Evolutionary conservation across 2,113 vertebrate genomes (phyloP).

Genomic region (Mugil cephalus): DNA sequence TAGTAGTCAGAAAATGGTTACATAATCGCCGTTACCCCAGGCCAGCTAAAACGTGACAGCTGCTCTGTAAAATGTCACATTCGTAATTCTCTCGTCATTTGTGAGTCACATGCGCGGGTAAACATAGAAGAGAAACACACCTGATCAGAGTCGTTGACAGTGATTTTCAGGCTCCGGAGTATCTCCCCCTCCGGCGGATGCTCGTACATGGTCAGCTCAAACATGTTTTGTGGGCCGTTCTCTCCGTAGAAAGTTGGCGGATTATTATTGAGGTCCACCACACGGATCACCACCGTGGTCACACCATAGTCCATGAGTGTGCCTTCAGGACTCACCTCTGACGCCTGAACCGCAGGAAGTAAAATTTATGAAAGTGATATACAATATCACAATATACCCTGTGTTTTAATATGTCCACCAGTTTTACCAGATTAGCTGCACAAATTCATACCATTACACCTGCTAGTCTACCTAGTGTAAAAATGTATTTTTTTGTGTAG

Average conservation of each 20-base stretch:
- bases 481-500: no score
- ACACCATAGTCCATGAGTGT: conserved; percentile 74
- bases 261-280: conserved; percentile 97
- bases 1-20: conserved; percentile 41
- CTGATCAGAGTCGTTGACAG: conserved; percentile 96
- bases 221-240: conserved; percentile 90
- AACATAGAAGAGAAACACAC: conserved; percentile 69
- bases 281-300: conserved; percentile 88
- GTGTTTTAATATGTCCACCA: no score
- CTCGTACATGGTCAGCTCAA: conserved; percentile 93
- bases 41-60: not conserved
- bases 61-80: not conserved
- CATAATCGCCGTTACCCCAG: conserved; percentile 11
- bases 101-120: not conserved
- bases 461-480: no score
- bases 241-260: conserved; percentile 95
- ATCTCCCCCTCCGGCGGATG: conserved; percentile 96
- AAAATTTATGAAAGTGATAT: not conserved
- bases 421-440: no score
- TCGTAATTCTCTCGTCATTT: not conserved
- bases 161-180: conserved; percentile 92
- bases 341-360: conserved; percentile 83
- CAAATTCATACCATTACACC: no score
- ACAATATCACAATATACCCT: no score
- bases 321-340: conserved; percentile 86